Percentiles rank a stretch among this genome's conserved stretches.
Conservation (phyloP, 2,113 vertebrate species). For the Grallaria varia region DNA sequence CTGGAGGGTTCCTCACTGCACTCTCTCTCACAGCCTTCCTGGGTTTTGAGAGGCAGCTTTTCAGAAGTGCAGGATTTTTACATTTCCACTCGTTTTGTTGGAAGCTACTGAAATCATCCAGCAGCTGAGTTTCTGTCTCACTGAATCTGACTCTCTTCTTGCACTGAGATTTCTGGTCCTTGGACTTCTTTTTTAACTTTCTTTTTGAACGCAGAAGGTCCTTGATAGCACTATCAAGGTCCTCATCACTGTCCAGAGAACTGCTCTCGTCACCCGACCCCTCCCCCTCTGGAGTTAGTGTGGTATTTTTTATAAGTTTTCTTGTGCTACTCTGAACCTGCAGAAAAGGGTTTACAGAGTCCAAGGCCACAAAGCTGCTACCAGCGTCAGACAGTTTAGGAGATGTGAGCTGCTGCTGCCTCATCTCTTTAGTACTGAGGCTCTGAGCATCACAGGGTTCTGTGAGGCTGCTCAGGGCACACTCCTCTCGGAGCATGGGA, state of each 20-base stretch:
- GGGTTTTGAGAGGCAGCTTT: constrained; percentile 72
- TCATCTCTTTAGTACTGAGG: background rate
- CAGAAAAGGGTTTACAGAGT: background rate
- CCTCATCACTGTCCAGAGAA: constrained; percentile 94
- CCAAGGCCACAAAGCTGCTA: background rate
- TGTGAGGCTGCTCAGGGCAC: background rate
- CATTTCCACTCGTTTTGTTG: constrained; percentile 24
- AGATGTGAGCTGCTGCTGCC: background rate
- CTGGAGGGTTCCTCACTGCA: background rate
- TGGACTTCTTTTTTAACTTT: constrained; percentile 81
- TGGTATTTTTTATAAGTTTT: background rate
- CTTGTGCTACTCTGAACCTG: background rate
- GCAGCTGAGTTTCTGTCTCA: constrained; percentile 48
- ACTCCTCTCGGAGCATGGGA: background rate
- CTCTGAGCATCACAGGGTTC: background rate
- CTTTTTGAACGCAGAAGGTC: constrained; percentile 90
- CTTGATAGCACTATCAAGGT: constrained; percentile 91
- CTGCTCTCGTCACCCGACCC: constrained; percentile 90
- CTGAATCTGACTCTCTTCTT: constrained; percentile 75
- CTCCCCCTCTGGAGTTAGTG: background rate
- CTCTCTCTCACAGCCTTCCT: constrained; percentile 16
- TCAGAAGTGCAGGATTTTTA: constrained; percentile 32
- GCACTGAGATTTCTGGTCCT: constrained; percentile 75
- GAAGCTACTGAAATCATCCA: background rate
- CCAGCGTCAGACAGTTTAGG: background rate